Conservation (phyloP, 2,888 invertebrate species). For the Pachycephus smyrnensis region DNA sequence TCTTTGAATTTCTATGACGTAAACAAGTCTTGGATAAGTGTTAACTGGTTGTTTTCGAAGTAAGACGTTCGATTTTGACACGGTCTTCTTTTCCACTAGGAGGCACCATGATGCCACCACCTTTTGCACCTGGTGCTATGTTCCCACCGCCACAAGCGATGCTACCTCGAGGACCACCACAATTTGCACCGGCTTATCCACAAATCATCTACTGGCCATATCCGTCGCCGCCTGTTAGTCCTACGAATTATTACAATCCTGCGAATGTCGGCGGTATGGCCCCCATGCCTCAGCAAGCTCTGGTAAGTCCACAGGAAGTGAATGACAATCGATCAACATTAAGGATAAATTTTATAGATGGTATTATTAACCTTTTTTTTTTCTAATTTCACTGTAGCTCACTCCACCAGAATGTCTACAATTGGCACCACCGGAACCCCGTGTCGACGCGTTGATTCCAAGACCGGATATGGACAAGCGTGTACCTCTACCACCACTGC, state of each 20-base stretch:
- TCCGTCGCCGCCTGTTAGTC: conserved; percentile 94
- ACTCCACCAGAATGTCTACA: conserved; percentile 59
- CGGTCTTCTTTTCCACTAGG: conserved; percentile 61
- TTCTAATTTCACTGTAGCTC: conserved; percentile 41
- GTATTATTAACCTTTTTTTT: neutral
- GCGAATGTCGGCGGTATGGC: conserved; percentile 65
- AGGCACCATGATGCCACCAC: conserved; percentile 72
- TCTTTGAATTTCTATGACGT: too few relatives aligned
- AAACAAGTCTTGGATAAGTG: too few relatives aligned
- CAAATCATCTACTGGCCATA: conserved; percentile 90
- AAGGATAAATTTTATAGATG: neutral
- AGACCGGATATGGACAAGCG: conserved; percentile 59
- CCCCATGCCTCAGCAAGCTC: conserved; percentile 55
- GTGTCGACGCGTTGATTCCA: conserved; percentile 55
- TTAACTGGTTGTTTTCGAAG: neutral
- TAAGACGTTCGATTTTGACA: neutral
- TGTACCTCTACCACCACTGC: conserved; percentile 51
- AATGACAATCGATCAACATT: too few relatives aligned
- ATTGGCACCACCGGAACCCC: conserved; percentile 47
- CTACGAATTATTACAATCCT: conserved; percentile 85
- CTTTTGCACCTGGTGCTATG: conserved; percentile 68
- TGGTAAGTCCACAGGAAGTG: conserved; percentile 35
- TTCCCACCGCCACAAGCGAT: conserved; percentile 70
- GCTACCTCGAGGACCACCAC: conserved; percentile 67
- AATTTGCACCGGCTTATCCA: conserved; percentile 74